Percentiles rank a stretch among this genome's conserved stretches.
Evolutionary conservation across 2,888 invertebrate species (phyloP).

Genomic region (Mycalesis mineus): DNA sequence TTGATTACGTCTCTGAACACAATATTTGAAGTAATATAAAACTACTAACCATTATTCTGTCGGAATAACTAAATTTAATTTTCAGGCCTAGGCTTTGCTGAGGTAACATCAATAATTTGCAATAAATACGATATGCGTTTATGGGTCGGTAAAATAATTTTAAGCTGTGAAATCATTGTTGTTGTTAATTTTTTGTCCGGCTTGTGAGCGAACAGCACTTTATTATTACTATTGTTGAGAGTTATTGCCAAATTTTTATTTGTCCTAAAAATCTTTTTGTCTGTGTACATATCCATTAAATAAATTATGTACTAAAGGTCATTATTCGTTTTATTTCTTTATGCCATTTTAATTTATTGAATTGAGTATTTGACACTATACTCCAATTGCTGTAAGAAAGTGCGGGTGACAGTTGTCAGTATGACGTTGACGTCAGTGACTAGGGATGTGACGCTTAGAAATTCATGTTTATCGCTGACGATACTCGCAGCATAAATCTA

Average conservation of each 20-base stretch:
- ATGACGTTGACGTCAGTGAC: too few relatives aligned
- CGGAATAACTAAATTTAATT: not conserved
- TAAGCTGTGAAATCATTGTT: constrained; percentile 58
- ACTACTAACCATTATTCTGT: too few relatives aligned
- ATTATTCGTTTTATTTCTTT: constrained; percentile 41
- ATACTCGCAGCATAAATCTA: too few relatives aligned
- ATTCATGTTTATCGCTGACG: too few relatives aligned
- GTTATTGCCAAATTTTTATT: constrained; percentile 74
- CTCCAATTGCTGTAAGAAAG: too few relatives aligned
- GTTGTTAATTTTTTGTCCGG: constrained; percentile 61
- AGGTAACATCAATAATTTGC: constrained; percentile 39
- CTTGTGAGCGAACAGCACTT: constrained; percentile 55
- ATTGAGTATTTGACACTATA: too few relatives aligned
- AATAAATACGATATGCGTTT: constrained; percentile 32
- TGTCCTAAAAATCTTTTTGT: constrained; percentile 64
- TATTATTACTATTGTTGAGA: constrained; percentile 63
- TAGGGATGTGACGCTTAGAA: too few relatives aligned
- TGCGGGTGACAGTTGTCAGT: too few relatives aligned
- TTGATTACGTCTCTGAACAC: not conserved
- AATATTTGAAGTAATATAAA: too few relatives aligned
- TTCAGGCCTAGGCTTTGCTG: not conserved
- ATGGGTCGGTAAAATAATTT: constrained; percentile 49
- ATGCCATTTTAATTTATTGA: too few relatives aligned
- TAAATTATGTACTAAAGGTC: constrained; percentile 71
- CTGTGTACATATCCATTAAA: constrained; percentile 76